Base-by-base conservation (phyloP, 2,888 invertebrate genomes). In the Callimorpha dominula region DNA sequence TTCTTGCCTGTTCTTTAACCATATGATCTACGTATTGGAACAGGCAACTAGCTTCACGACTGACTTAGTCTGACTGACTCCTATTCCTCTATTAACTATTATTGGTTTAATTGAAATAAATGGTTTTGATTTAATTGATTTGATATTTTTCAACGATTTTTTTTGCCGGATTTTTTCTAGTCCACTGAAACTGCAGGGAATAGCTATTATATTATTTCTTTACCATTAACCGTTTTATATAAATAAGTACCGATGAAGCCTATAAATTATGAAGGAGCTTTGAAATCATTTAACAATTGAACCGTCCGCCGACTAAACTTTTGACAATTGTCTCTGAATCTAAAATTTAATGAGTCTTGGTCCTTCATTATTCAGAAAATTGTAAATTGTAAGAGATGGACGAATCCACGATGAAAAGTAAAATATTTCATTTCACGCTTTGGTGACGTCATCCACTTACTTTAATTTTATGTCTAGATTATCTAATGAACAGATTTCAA, bases 311-410 rank as follows among this genome's bases (percentile, higher is more conserved):
- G 20, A 57, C 57, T 60, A 79, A 73, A 49, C 72, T 73, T 67
- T 63, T 11, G 43, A 71, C 49, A 74, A 70, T 80, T 79, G 65
- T 73, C 62, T 75, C n/a, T 60, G 46, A 73, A 67, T 75, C 67
- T 17, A 42, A 17, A 80, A 76, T 74, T 76, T 64, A 72, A 73
- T 71, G 65, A 68, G 68, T 71, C 63, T 72, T 49, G 20, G 60
- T 65, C 63, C 69, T 73, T 66, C 72, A 70, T 78, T 78, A 78
- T 73, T 71, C 70, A 73, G 12, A 65, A 40, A 65, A 72, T 76
- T 71, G 63, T 65, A 78, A 64, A 72, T 71, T 73, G 42, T 68
- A 50, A 60, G 71, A 63, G 65, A 68, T 49, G 40, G 71, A 68
- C 46, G 62, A 63, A 42, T 67, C 54, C 42, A 43, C n/a, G 54